A percentile compares a stretch with the other conserved stretches of the same genome.
Evolutionary conservation across 2,113 vertebrate species (phyloP).

Genomic region (Lipophrys pholis): DNA sequence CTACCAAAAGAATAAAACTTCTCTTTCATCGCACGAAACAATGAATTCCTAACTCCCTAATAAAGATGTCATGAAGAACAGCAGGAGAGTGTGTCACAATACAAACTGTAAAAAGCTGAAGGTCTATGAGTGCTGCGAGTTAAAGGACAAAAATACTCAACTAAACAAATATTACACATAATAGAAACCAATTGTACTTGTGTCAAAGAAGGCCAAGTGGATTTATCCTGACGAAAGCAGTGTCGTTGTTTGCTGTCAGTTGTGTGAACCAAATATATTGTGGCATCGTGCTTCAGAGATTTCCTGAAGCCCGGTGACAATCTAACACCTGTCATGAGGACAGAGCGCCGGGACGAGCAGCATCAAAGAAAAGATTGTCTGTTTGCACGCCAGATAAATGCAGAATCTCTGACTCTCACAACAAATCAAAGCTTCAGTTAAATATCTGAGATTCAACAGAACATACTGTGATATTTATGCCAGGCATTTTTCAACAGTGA

Average conservation of each 20-base stretch:
- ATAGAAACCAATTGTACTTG: too few species aligned
- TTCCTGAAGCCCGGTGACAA: background rate
- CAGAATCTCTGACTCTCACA: background rate
- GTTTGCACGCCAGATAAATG: conserved; percentile 5
- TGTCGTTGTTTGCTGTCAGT: conserved; percentile 14
- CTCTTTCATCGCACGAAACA: background rate
- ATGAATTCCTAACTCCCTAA: background rate
- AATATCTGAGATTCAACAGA: background rate
- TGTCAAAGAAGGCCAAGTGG: background rate
- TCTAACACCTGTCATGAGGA: conserved; percentile 3
- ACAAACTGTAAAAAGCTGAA: background rate
- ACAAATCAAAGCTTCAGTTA: background rate
- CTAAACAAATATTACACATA: too few species aligned
- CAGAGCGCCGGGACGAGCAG: background rate
- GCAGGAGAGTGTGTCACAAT: background rate
- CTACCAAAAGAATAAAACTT: background rate
- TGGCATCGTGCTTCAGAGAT: background rate
- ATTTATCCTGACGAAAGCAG: background rate
- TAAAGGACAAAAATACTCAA: too few species aligned
- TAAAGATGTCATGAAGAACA: background rate
- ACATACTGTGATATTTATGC: background rate
- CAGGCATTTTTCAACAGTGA: too few species aligned
- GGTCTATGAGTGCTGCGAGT: too few species aligned
- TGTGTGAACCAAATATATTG: conserved; percentile 15
- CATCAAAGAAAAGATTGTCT: background rate